Evolutionary conservation across 2,113 vertebrate genomes (phyloP).

Genomic region (Stercorarius parasiticus): DNA sequence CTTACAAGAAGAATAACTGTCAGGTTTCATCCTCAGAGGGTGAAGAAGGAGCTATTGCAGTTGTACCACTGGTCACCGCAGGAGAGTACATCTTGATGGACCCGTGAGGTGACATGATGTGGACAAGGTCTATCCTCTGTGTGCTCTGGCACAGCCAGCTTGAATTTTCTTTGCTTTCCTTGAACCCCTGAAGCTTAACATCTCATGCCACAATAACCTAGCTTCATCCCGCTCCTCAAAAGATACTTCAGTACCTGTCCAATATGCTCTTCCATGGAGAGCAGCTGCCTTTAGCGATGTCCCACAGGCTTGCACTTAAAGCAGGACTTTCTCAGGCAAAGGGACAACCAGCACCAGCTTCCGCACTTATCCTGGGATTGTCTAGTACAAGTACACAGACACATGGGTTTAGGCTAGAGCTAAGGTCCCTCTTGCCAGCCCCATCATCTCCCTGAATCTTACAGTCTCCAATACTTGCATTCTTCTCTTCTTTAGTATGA

Average conservation of each 20-base stretch:
- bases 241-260: neutral
- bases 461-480: neutral
- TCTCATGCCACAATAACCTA: neutral
- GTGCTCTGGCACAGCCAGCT: neutral
- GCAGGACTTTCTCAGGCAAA: neutral
- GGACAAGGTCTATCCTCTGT: neutral
- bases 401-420: neutral
- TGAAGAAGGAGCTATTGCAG: neutral
- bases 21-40: neutral
- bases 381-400: neutral
- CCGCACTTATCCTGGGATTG: neutral
- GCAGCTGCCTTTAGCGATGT: neutral
- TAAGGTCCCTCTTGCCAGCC: neutral
- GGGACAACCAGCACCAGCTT: neutral
- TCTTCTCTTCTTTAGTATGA: neutral
- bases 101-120: neutral
- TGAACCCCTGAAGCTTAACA: neutral
- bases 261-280: neutral
- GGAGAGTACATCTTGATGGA: neutral
- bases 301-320: neutral
- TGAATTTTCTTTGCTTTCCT: neutral
- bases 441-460: neutral
- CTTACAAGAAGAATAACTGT: neutral
- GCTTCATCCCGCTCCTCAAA: neutral
- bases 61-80: fast-evolving